A percentile compares a stretch with the other conserved stretches of the same genome.
Evolutionary conservation across 2,113 vertebrate genomes (phyloP).

Genomic region (Peromyscus leucopus): DNA sequence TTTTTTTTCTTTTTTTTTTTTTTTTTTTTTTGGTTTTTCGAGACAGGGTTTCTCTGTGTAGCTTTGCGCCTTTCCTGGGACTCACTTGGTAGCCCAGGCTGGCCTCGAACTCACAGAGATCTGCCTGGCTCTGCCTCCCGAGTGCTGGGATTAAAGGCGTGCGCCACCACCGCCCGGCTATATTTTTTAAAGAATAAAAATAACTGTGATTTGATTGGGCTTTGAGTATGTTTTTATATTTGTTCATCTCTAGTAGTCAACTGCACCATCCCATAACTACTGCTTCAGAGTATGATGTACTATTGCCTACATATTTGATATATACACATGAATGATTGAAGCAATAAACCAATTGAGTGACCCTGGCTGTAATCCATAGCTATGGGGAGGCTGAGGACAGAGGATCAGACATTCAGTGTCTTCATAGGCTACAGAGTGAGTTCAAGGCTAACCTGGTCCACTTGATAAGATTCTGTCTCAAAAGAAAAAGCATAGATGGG

Average conservation of each 20-base stretch:
- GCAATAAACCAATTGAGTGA: neutral
- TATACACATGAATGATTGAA: neutral
- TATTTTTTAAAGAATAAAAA: too few species aligned
- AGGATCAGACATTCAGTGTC: too few species aligned
- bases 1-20: too few species aligned
- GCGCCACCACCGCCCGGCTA: too few species aligned
- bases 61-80: too few species aligned
- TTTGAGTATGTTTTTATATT: constrained; percentile 23
- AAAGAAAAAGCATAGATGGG: neutral
- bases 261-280: neutral
- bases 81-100: too few species aligned
- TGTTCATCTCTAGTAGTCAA: neutral
- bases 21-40: too few species aligned
- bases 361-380: neutral
- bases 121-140: too few species aligned
- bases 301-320: neutral
- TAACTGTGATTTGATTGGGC: neutral
- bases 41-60: too few species aligned
- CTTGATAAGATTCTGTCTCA: neutral
- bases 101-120: too few species aligned
- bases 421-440: neutral
- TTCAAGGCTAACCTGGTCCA: neutral
- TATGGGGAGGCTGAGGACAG: too few species aligned
- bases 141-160: too few species aligned
- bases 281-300: neutral